A percentile compares a stretch with the other conserved stretches of the same genome.
Conservation (phyloP, 2,888 invertebrate genomes). For the Brachyopa scutellaris region DNA sequence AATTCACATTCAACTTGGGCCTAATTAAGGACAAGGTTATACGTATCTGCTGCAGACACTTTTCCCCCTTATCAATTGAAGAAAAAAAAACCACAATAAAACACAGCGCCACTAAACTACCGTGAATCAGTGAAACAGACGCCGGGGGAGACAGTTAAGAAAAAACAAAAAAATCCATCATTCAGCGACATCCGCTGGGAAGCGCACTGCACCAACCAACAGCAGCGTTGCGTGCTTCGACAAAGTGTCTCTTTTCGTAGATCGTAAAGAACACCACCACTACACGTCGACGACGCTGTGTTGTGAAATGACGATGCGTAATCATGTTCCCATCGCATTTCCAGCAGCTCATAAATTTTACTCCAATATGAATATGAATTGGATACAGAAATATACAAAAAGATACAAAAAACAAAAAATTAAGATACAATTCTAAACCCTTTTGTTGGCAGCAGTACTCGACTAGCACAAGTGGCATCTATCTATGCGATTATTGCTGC, state of each 20-base stretch:
- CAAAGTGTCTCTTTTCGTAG: constrained; percentile 70
- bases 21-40: constrained; percentile 71
- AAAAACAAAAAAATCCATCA: constrained; percentile 39
- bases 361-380: constrained; percentile 61
- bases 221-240: constrained; percentile 15
- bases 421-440: constrained; percentile 2
- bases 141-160: constrained; percentile 2
- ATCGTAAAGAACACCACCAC: constrained; percentile 64
- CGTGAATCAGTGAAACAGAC: constrained; percentile 30
- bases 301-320: constrained; percentile 61
- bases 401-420: background rate
- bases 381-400: constrained; percentile 28
- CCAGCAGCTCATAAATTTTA: constrained; percentile 71
- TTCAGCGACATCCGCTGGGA: constrained; percentile 59
- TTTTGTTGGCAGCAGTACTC: constrained; percentile 15
- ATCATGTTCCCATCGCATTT: constrained; percentile 72
- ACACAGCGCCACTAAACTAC: constrained; percentile 55
- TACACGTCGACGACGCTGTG: constrained; percentile 35
- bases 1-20: background rate
- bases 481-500: constrained; percentile 49
- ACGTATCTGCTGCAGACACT: constrained; percentile 24
- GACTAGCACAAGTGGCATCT: constrained; percentile 45
- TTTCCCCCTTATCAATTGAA: constrained; percentile 39
- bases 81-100: constrained; percentile 2
- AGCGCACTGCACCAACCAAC: constrained; percentile 12